Conservation (phyloP, 2,888 invertebrate genomes). For the Pristionchus arcanus region DNA sequence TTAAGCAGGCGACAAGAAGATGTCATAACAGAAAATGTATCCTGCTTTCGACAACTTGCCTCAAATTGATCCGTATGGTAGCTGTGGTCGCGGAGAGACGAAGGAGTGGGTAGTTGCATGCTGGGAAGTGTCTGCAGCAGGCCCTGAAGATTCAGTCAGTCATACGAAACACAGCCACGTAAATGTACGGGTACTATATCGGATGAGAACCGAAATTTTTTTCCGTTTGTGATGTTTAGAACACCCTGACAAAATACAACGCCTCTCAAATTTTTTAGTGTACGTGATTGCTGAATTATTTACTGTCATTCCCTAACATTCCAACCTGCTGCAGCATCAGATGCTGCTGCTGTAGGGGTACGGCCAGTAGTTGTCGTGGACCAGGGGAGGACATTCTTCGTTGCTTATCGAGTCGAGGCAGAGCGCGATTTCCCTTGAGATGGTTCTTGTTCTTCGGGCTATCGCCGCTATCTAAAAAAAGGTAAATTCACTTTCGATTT, state of each 20-base stretch:
- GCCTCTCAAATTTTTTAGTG: background rate
- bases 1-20: too few relatives aligned
- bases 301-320: too few relatives aligned
- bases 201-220: too few relatives aligned
- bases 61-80: constrained; percentile 22
- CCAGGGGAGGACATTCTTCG: background rate
- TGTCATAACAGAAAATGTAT: too few relatives aligned
- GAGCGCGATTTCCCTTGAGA: constrained; percentile 16
- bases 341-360: background rate
- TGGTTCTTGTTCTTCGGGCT: background rate
- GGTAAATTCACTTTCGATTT: too few relatives aligned
- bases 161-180: too few relatives aligned
- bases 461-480: background rate
- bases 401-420: background rate
- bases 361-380: background rate
- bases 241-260: too few relatives aligned
- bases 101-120: background rate
- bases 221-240: too few relatives aligned
- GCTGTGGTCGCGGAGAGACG: background rate
- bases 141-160: too few relatives aligned
- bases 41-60: too few relatives aligned
- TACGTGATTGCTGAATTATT: background rate
- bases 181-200: too few relatives aligned
- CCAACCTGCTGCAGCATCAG: background rate
- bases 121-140: background rate